Base-by-base conservation (phyloP, 2,888 invertebrate genomes). In the Keiferia lycopersicella region DNA sequence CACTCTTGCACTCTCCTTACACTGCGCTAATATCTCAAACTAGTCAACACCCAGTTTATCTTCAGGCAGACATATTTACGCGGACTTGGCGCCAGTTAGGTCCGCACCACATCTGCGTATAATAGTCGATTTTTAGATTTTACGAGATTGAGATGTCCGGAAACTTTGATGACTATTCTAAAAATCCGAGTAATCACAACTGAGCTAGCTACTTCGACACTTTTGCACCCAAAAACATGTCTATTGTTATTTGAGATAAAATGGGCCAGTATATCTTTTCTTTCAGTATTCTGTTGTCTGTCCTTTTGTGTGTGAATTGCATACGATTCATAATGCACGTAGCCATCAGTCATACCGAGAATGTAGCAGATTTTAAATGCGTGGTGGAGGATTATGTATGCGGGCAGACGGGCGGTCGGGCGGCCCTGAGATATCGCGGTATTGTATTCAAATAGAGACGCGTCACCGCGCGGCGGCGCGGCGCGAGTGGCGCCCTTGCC, bases 361-460 rank as follows among this genome's bases (percentile, higher is more conserved):
- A 84, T 86, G 84, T 84, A 77, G 79, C 78, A 76, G 81, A 84
- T 87, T 87, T 86, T 79, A 80, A 84, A 86, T 84, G 80, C 82
- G 79, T 73, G 75, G 75, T 75, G 73, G 69, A 72, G 80, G 78
- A 88, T 91, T 89, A 91, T 88, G 86, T 83, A 88, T 86, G 85
- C 87, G 80, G 75, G 83, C 78, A 80, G 81, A 80, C 84, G 77
- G 83, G 86, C 86, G 87, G 85, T 84, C 84, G 77, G 83, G 86
- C 86, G 87, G 85, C 84, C 83, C 81, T 88, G 89, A 88, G 87
- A 78, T 87, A 88, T 88, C 84, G 87, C 81, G 68, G 84, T 79
- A 91, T 91, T 91, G 91, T 91, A 91, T 91, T 91, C 86, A 89
- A 91, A 91, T 91, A 75, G 69, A 71, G 75, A 74, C 78, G 81